phyloP scores from a whole-genome alignment of 2,797 vertebrate species.

The Poecilia wingei region DNA sequence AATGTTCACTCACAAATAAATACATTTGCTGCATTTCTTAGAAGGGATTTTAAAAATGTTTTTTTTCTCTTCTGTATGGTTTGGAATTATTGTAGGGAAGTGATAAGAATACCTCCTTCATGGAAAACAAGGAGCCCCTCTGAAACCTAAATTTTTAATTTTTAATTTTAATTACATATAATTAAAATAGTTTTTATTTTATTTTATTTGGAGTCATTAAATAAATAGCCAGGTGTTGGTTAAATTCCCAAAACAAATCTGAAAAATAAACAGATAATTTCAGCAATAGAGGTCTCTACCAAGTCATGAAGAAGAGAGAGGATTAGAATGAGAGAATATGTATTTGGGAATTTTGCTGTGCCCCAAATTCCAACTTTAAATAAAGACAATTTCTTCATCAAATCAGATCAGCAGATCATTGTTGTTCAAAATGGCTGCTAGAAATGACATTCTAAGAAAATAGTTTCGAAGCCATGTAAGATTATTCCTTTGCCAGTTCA shows the following conservation, averaged over 20 bases:
- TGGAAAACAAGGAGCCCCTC: not conserved
- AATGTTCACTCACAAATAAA: too few relatives aligned
- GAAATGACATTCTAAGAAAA: not conserved
- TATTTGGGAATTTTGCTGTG: too few relatives aligned
- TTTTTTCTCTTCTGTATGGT: not conserved
- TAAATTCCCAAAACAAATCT: not conserved
- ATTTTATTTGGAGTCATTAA: not conserved
- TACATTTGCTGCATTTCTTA: not conserved
- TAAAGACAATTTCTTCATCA: not conserved
- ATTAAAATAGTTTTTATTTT: not conserved
- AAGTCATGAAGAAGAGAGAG: too few relatives aligned
- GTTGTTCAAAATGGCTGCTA: too few relatives aligned
- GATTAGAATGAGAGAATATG: too few relatives aligned
- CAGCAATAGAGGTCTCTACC: not conserved
- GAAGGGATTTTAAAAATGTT: too few relatives aligned
- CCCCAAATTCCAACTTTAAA: not conserved
- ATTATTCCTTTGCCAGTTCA: not conserved
- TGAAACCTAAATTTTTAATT: not conserved
- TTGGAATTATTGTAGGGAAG: not conserved
- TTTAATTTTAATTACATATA: not conserved
- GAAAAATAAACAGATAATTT: not conserved
- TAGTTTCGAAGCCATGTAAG: not conserved
- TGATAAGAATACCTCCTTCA: not conserved
- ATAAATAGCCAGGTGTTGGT: not conserved
- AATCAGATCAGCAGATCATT: not conserved